Evolutionary conservation across 2,113 vertebrate genomes (phyloP), one percentile per base, ranked within the genome.

Genomic region (Coturnix japonica): DNA sequence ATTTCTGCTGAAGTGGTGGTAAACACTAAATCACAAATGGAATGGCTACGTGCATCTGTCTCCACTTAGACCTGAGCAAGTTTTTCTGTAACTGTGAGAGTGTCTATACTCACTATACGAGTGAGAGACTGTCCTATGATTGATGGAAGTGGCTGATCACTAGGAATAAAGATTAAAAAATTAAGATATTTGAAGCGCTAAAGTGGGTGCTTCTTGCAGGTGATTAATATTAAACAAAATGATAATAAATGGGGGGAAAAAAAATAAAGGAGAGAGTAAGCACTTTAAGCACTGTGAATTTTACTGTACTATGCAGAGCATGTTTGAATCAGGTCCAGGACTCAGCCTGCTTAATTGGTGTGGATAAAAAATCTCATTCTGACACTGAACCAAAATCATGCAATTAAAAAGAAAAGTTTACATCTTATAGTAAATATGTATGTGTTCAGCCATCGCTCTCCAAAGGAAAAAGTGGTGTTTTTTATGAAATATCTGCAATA

Each of bases 401-500:
- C 28, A 4, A 4, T 11, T 37, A 41, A 60, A 53, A 7, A 0
- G 4, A 3, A 81, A 31, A 33, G 5, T 77, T 86, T 39, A 4
- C 6, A 11, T 30, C 80, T 74, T 43, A 14, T 56, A 30, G 8
- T 72, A 76, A 86, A 28, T 43, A 15, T 11, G 7, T 41, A 11
- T 23, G 6, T 14, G 33, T 73, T 59, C 19, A 39, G 64, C 37
- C 47, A 82, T 33, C 49, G 20, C 46, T 83, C 67, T 59, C 5
- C 25, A 91, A 85, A 64, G 17, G 70, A 84, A 87, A 53, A 43
- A 89, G 57, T 39, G 70, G 54, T 63, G 82, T 69, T 94, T 96
- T 94, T 93, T 91, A 90, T 89, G 76, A 96, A 96, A 86, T 95
- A 81, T 70, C 92, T 90, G 81, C 82, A 92, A 60, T 79, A 89